These are phyloP conservation scores for Anarsia innoxiella DNA, from an alignment of 2,888 invertebrate species.

Conservation along the genomic window DNA sequence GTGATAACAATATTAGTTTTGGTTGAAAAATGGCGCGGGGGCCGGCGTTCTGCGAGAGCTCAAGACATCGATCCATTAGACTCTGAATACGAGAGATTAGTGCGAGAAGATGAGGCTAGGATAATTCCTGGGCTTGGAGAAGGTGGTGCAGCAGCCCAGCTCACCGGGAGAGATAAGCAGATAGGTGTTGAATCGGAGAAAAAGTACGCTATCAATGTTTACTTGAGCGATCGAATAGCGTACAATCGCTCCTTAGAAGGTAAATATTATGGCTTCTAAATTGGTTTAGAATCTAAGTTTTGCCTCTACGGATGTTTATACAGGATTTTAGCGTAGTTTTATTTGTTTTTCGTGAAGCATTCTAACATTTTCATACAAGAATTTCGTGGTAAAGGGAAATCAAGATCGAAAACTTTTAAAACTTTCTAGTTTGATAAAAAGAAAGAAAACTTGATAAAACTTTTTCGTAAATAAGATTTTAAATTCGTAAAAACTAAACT, in stretches of 20 bases:
- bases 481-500: no score
- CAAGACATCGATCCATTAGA: conserved; percentile 31
- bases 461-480: no score
- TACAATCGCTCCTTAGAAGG: conserved; percentile 86
- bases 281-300: no score
- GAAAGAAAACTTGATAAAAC: no score
- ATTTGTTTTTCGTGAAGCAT: no score
- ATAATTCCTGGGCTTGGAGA: conserved; percentile 83
- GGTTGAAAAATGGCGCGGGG: conserved; percentile 64
- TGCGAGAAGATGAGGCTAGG: conserved; percentile 77
- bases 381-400: no score
- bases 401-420: no score
- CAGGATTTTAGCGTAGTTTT: no score
- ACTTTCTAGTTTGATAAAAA: no score
- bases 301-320: no score
- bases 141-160: conserved; percentile 77
- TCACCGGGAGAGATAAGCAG: conserved; percentile 79
- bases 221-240: conserved; percentile 90
- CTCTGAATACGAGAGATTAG: conserved; percentile 61
- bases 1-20: conserved; percentile 47
- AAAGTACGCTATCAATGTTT: conserved; percentile 90
- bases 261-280: no score
- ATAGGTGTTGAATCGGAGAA: conserved; percentile 83
- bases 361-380: no score
- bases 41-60: conserved; percentile 41